A percentile compares a stretch with the other conserved stretches of the same genome.
These are phyloP conservation scores for Gymnogyps californianus DNA, from an alignment of 2,113 vertebrate genomes.

Conservation along the genomic window DNA sequence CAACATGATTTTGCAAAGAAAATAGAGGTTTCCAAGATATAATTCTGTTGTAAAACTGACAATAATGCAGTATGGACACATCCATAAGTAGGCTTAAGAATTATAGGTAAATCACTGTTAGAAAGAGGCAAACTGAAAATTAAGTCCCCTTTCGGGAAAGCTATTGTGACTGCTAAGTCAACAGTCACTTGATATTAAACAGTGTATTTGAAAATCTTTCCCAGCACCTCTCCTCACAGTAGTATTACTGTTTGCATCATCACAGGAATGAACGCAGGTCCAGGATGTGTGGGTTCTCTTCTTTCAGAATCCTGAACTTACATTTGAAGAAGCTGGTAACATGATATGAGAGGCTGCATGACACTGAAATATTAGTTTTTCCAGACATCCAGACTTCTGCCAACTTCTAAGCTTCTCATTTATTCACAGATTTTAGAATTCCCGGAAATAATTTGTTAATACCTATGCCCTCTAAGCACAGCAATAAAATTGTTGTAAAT, in stretches of 20 bases:
- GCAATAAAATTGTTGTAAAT: background rate
- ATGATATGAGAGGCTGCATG: background rate
- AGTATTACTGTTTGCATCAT: background rate
- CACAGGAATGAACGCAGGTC: background rate
- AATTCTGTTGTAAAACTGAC: background rate
- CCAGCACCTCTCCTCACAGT: background rate
- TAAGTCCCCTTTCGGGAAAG: background rate
- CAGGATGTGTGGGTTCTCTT: background rate
- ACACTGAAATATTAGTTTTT: background rate
- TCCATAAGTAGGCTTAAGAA: background rate
- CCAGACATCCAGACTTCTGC: background rate
- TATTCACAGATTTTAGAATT: background rate
- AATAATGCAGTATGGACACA: background rate
- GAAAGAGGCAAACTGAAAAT: background rate
- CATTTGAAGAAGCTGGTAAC: background rate
- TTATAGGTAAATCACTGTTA: background rate
- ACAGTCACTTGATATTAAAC: background rate
- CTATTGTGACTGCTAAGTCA: background rate
- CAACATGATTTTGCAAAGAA: background rate
- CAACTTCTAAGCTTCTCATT: background rate
- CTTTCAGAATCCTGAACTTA: conserved; percentile 24
- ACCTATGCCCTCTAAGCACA: background rate
- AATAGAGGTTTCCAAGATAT: background rate
- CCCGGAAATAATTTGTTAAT: background rate
- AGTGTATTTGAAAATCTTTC: background rate